Conservation (phyloP, 2,888 invertebrate genomes). For the Himalopsyche japonica region DNA sequence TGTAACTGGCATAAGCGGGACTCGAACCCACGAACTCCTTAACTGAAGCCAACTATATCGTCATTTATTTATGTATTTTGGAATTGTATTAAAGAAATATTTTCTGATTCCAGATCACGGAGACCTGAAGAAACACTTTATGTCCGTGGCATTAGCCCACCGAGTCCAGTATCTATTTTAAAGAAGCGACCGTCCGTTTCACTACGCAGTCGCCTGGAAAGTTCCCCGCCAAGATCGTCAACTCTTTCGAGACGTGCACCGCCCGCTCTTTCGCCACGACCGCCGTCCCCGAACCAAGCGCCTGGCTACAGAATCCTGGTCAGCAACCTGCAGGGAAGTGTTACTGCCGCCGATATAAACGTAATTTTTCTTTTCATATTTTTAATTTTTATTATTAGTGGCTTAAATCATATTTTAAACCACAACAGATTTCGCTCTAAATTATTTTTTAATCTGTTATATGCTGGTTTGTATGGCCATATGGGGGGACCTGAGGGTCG, state of each 20-base stretch:
- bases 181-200: constrained; percentile 50
- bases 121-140: constrained; percentile 18
- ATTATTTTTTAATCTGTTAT: too few species aligned
- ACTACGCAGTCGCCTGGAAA: constrained; percentile 42
- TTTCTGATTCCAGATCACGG: constrained; percentile 14
- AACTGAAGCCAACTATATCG: too few species aligned
- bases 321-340: constrained; percentile 84
- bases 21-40: too few species aligned
- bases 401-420: too few species aligned
- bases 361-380: constrained; percentile 51
- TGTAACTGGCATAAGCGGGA: too few species aligned
- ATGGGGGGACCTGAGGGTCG: too few species aligned
- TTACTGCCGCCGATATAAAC: constrained; percentile 89
- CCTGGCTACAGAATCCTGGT: constrained; percentile 85
- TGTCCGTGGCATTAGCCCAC: constrained; percentile 38
- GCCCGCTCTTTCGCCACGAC: constrained; percentile 20
- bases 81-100: background rate
- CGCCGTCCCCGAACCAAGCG: constrained; percentile 49
- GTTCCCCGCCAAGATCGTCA: constrained; percentile 22
- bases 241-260: constrained; percentile 43
- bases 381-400: too few species aligned
- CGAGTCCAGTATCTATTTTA: constrained; percentile 56
- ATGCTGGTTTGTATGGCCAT: too few species aligned
- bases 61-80: too few species aligned
- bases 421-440: too few species aligned